phyloP scores from a whole-genome alignment of 2,888 invertebrate genomes.

The Stegana nigrithorax region DNA sequence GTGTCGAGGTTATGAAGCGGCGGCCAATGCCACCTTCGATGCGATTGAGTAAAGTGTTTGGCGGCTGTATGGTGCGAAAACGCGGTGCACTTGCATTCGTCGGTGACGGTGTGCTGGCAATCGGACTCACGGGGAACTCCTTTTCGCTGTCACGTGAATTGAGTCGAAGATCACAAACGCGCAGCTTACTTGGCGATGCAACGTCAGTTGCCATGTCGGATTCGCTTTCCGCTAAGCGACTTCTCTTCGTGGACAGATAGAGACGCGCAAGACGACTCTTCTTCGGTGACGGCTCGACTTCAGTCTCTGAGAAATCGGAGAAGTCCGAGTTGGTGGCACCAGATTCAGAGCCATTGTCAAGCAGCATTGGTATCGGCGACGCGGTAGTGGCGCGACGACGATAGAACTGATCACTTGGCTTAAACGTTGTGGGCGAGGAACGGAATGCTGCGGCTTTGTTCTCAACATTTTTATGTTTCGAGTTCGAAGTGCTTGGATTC shows the following conservation, averaged over 20 bases:
- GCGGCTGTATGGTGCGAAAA: slow-evolving; percentile 52
- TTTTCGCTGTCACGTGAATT: slow-evolving; percentile 75
- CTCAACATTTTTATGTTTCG: slow-evolving; percentile 42
- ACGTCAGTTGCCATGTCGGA: slow-evolving; percentile 70
- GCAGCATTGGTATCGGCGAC: slow-evolving; percentile 65
- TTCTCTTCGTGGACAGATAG: slow-evolving; percentile 69
- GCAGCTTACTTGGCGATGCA: slow-evolving; percentile 78
- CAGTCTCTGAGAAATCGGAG: slow-evolving; percentile 75
- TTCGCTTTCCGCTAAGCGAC: slow-evolving; percentile 62
- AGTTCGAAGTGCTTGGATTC: slow-evolving; percentile 33
- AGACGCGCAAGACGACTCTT: slow-evolving; percentile 71
- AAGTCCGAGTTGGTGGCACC: slow-evolving; percentile 67
- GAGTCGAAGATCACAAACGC: slow-evolving; percentile 76
- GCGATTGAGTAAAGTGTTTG: slow-evolving; percentile 47
- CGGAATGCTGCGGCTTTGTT: slow-evolving; percentile 62
- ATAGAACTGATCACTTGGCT: slow-evolving; percentile 66
- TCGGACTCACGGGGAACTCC: slow-evolving; percentile 58
- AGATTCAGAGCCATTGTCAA: slow-evolving; percentile 63
- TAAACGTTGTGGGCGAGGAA: slow-evolving; percentile 64
- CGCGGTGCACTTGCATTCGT: slow-evolving; percentile 23
- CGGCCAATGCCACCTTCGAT: slow-evolving; percentile 47
- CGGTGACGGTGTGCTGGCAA: slow-evolving; percentile 42
- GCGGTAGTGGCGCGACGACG: slow-evolving; percentile 62
- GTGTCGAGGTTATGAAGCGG: slow-evolving; percentile 40
- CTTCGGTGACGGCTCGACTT: slow-evolving; percentile 82